A percentile compares a stretch with the other conserved stretches of the same genome.
These are phyloP conservation scores for Sabatieria punctata DNA, from an alignment of 2,888 invertebrate genomes.

Conservation along the genomic window DNA sequence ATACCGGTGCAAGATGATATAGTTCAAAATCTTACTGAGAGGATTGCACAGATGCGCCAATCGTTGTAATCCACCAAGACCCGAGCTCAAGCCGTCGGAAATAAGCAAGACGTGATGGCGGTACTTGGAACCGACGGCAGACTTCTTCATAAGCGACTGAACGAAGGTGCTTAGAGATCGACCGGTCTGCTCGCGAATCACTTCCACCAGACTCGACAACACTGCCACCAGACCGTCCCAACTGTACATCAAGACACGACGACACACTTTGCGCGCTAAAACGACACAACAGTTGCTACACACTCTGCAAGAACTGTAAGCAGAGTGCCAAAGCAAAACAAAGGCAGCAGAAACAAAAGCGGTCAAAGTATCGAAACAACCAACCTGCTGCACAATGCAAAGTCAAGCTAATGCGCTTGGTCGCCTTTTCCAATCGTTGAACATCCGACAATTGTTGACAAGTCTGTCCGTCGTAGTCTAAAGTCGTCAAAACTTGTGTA, in stretches of 20 bases:
- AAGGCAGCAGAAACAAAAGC: too few species aligned
- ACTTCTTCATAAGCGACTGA: constrained; percentile 16
- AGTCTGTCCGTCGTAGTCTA: constrained; percentile 39
- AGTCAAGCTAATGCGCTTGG: neutral
- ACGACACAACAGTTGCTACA: neutral
- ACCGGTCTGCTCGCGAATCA: constrained; percentile 14
- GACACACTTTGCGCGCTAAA: constrained; percentile 34
- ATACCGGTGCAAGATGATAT: neutral
- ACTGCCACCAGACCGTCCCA: constrained; percentile 82
- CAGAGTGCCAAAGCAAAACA: too few species aligned
- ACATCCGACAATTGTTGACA: constrained; percentile 68
- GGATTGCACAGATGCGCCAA: constrained; percentile 76
- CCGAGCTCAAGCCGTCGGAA: constrained; percentile 63
- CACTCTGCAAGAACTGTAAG: too few species aligned
- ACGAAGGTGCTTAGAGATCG: neutral
- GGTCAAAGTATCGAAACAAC: too few species aligned
- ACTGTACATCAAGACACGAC: constrained; percentile 61
- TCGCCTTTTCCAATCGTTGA: constrained; percentile 60
- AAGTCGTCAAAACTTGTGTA: too few species aligned
- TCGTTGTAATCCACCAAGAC: constrained; percentile 73
- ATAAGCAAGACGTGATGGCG: constrained; percentile 36
- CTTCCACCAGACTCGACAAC: constrained; percentile 48
- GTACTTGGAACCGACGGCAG: constrained; percentile 33
- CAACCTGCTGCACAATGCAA: neutral
- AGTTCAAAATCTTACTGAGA: constrained; percentile 40